Evolutionary conservation across 2,888 invertebrate genomes (phyloP).

Genomic region (Morinoia aosen): DNA sequence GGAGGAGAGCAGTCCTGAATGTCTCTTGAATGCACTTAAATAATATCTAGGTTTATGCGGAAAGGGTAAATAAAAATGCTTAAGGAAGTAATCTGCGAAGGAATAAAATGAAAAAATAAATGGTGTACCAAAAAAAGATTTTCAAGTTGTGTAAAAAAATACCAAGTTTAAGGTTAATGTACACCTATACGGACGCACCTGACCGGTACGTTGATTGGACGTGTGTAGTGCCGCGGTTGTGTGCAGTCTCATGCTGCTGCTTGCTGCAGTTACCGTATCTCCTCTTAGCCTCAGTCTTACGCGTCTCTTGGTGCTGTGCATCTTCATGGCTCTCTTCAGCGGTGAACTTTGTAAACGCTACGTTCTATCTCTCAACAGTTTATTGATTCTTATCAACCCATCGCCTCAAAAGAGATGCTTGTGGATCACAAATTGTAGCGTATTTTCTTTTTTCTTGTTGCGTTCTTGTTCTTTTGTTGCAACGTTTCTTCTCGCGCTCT

Average conservation of each 20-base stretch:
- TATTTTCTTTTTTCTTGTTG: too few species aligned
- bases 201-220: background rate
- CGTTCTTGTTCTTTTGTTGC: too few species aligned
- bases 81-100: too few species aligned
- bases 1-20: background rate
- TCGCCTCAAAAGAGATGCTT: background rate
- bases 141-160: background rate
- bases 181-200: background rate
- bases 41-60: too few species aligned
- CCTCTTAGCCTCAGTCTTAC: background rate
- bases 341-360: background rate
- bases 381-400: background rate
- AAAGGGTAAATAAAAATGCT: too few species aligned
- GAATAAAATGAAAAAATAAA: too few species aligned
- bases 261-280: background rate
- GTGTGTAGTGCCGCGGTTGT: background rate
- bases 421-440: background rate
- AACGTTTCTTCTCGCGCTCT: background rate
- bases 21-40: background rate
- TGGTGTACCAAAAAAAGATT: too few species aligned
- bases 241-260: background rate
- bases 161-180: background rate
- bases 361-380: background rate
- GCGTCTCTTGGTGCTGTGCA: background rate
- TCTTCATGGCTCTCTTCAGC: background rate